Conservation (phyloP, 2,888 invertebrate genomes). For the Ariolimax columbianus region DNA sequence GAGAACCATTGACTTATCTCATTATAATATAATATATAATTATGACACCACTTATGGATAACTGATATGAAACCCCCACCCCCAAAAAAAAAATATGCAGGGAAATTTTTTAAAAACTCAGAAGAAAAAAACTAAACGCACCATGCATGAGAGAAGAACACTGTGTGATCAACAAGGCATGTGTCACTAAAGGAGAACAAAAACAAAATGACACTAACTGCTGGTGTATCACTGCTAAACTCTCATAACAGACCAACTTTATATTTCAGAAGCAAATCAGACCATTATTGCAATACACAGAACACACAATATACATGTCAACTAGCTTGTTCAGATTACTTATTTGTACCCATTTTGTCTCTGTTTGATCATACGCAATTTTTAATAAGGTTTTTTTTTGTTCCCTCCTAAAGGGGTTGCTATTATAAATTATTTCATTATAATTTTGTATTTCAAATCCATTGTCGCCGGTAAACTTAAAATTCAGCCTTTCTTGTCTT, state of each 20-base stretch:
- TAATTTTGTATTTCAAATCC: no score
- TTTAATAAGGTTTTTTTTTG: no score
- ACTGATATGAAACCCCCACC: not conserved
- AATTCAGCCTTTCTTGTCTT: no score
- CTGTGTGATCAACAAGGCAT: conserved; percentile 5
- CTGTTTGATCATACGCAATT: no score
- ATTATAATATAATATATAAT: no score
- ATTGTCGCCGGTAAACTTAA: no score
- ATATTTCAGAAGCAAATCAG: not conserved
- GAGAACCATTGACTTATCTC: no score
- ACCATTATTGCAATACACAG: not conserved
- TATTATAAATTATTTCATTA: no score
- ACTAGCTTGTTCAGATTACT: not conserved
- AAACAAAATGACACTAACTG: conserved; percentile 3
- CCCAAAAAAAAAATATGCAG: not conserved
- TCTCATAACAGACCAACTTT: not conserved
- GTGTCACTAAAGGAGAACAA: conserved; percentile 30
- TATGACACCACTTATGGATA: not conserved
- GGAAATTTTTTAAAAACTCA: not conserved
- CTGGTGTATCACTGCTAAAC: not conserved
- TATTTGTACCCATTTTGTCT: no score
- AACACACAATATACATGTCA: not conserved
- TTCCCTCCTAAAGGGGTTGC: no score
- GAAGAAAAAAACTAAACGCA: conserved; percentile 16
- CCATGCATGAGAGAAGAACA: conserved; percentile 19